Percentiles rank a stretch among this genome's conserved stretches.
These are phyloP conservation scores for Aplodontia rufa DNA, from an alignment of 2,113 vertebrate genomes.

Conservation along the genomic window DNA sequence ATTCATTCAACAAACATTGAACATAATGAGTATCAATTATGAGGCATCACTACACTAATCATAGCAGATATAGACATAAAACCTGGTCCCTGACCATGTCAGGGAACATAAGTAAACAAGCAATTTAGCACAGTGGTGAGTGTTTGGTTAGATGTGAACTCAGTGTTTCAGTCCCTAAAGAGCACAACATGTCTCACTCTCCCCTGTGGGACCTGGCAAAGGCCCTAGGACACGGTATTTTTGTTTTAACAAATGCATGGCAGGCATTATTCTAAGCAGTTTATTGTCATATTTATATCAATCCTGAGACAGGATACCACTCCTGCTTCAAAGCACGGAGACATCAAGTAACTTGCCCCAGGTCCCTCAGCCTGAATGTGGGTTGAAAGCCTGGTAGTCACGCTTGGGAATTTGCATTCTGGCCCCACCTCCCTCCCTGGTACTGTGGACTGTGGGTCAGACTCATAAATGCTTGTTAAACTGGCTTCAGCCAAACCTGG, in stretches of 20 bases:
- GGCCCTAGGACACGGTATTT: not conserved
- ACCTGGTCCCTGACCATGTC: not conserved
- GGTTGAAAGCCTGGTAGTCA: not conserved
- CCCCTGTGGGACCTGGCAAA: accelerated
- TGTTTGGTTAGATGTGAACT: not conserved
- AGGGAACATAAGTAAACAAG: accelerated
- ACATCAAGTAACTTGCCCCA: not conserved
- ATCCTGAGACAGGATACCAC: not conserved
- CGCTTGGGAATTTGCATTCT: not conserved
- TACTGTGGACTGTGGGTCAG: not conserved
- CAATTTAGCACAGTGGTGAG: not conserved
- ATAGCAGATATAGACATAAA: not conserved
- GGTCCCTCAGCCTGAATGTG: not conserved
- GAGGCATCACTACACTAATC: not conserved
- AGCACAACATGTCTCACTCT: not conserved
- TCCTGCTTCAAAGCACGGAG: not conserved
- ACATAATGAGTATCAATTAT: not conserved
- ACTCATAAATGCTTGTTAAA: not conserved
- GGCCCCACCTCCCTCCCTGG: accelerated
- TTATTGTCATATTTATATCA: not conserved
- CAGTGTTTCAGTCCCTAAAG: not conserved
- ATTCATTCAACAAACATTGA: not conserved
- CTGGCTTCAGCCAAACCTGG: not conserved
- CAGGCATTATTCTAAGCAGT: not conserved
- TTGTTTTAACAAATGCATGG: not conserved